These are phyloP conservation scores for Timandra comae DNA, from an alignment of 2,888 invertebrate species.

Conservation along the genomic window DNA sequence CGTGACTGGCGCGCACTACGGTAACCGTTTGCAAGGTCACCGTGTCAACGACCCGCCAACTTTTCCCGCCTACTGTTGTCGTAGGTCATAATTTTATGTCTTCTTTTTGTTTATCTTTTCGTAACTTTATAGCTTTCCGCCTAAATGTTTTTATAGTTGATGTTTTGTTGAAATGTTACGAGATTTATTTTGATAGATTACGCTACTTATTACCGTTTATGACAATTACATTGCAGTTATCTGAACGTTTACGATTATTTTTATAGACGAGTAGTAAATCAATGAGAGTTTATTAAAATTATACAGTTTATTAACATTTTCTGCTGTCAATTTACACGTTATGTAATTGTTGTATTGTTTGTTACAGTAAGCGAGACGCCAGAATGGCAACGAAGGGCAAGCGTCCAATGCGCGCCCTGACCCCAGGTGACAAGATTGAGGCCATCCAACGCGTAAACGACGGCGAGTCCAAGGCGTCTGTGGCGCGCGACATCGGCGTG, in stretches of 20 bases:
- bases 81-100: constrained; percentile 77
- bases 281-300: too few species aligned
- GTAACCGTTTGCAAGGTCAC: constrained; percentile 63
- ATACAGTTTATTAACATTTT: too few species aligned
- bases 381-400: constrained; percentile 84
- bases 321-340: too few species aligned
- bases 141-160: constrained; percentile 48
- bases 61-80: constrained; percentile 76
- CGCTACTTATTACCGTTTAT: too few species aligned
- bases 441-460: constrained; percentile 89
- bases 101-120: constrained; percentile 77
- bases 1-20: constrained; percentile 37
- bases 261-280: too few species aligned
- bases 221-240: too few species aligned
- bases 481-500: constrained; percentile 89
- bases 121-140: constrained; percentile 68
- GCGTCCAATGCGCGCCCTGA: constrained; percentile 86
- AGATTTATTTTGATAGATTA: constrained; percentile 14
- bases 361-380: constrained; percentile 55
- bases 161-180: constrained; percentile 16
- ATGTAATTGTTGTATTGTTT: constrained; percentile 21
- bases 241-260: too few species aligned
- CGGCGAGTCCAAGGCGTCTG: constrained; percentile 90
- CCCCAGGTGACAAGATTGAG: constrained; percentile 86
- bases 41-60: constrained; percentile 73